phyloP scores from a whole-genome alignment of 30 jellyfish, hydroid and myxozoan species.

The Cassiopea xamachana region DNA sequence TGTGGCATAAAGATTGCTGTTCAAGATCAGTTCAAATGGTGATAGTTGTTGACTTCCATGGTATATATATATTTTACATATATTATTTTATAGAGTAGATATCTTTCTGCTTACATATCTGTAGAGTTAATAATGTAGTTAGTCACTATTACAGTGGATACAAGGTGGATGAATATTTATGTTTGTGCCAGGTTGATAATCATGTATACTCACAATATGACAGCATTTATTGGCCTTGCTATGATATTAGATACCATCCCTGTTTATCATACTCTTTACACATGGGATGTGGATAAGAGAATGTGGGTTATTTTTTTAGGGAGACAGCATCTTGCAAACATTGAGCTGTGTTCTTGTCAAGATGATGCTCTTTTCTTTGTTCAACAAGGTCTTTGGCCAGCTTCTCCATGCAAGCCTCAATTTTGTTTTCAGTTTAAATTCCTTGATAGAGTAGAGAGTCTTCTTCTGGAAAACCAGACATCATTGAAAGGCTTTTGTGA shows the following conservation, averaged over 20 bases:
- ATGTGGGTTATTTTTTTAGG: neutral
- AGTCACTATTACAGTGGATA: neutral
- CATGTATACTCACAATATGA: neutral
- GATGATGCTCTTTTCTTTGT: neutral
- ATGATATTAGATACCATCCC: neutral
- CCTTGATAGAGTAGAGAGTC: slow-evolving; percentile 4
- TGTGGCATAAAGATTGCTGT: neutral
- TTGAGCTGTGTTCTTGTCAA: slow-evolving; percentile 3
- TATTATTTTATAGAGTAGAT: neutral
- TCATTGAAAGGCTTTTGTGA: slow-evolving; percentile 31
- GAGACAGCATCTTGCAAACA: slow-evolving; percentile 17
- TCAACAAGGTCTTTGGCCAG: slow-evolving; percentile 19
- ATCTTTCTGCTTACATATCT: neutral
- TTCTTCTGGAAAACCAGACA: neutral
- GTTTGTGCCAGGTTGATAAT: too few relatives aligned
- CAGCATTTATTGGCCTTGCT: neutral
- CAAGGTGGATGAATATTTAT: too few relatives aligned
- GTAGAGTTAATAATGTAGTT: neutral
- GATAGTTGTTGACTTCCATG: neutral
- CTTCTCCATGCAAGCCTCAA: slow-evolving; percentile 33
- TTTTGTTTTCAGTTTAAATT: slow-evolving; percentile 7
- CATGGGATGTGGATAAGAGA: neutral
- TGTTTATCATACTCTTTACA: neutral
- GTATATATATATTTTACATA: neutral
- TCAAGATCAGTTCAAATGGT: neutral